These are phyloP conservation scores for Hermaeophaga mercurialis DNA, from an alignment of 2,888 invertebrate genomes.

Conservation along the genomic window DNA sequence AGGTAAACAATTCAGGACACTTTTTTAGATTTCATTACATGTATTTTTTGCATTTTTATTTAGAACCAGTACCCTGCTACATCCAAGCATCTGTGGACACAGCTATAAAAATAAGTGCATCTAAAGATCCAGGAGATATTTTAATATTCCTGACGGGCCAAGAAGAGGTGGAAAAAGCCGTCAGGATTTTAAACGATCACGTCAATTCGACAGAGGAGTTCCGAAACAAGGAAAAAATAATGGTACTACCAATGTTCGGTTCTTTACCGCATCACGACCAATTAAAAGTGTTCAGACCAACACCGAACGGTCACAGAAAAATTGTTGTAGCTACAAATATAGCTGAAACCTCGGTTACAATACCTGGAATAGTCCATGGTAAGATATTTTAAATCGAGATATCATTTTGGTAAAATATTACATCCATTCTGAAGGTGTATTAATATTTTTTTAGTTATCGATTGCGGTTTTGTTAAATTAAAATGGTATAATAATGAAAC, in stretches of 20 bases:
- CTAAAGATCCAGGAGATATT: conserved; percentile 83
- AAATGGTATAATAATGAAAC: conserved; percentile 86
- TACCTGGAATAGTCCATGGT: conserved; percentile 91
- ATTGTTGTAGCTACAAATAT: conserved; percentile 94
- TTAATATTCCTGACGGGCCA: conserved; percentile 91
- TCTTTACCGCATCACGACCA: conserved; percentile 81
- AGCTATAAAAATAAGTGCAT: conserved; percentile 85
- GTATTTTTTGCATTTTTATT: too few relatives aligned
- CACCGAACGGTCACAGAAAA: conserved; percentile 78
- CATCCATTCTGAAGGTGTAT: too few relatives aligned
- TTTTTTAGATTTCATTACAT: too few relatives aligned
- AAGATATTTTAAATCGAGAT: conserved; percentile 29
- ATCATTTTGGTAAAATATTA: too few relatives aligned
- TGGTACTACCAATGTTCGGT: conserved; percentile 90
- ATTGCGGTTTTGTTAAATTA: conserved; percentile 94
- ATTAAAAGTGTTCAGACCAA: conserved; percentile 78
- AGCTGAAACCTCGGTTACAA: conserved; percentile 96
- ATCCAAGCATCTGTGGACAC: conserved; percentile 87
- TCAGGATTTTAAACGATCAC: conserved; percentile 68
- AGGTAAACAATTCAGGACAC: too few relatives aligned
- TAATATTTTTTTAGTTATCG: conserved; percentile 72
- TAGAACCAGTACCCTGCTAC: conserved; percentile 89
- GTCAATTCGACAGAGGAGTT: conserved; percentile 62
- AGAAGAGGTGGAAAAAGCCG: conserved; percentile 88
- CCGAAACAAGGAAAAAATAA: conserved; percentile 62